phyloP scores from a whole-genome alignment of 2,113 vertebrate species.

The Triplophysa tibetana region DNA sequence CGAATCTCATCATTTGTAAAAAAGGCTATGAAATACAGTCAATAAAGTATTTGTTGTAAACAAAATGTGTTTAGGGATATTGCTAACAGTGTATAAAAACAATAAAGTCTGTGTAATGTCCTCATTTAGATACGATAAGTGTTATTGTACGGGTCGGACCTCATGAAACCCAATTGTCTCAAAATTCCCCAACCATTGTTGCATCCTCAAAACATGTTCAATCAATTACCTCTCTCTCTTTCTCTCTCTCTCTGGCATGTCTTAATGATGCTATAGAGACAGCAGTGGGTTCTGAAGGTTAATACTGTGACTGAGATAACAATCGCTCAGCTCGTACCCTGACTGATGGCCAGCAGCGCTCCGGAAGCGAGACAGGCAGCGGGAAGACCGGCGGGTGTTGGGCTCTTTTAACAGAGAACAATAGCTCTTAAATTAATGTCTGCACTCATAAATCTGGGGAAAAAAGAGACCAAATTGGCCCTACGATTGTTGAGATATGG shows the following conservation, averaged over 20 bases:
- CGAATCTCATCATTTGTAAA: too few relatives aligned
- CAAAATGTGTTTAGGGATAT: too few relatives aligned
- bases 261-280: slow-evolving; percentile 64
- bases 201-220: slow-evolving; percentile 69
- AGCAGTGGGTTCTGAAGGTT: slow-evolving; percentile 70
- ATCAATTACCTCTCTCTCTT: slow-evolving; percentile 60
- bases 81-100: too few relatives aligned
- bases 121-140: background rate
- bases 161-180: slow-evolving; percentile 75
- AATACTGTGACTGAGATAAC: slow-evolving; percentile 75
- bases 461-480: slow-evolving; percentile 63
- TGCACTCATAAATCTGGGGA: slow-evolving; percentile 76
- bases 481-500: slow-evolving; percentile 71
- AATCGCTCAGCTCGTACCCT: slow-evolving; percentile 68
- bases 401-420: slow-evolving; percentile 73
- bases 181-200: slow-evolving; percentile 61
- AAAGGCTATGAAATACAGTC: too few relatives aligned
- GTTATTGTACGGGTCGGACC: slow-evolving; percentile 75
- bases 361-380: slow-evolving; percentile 31
- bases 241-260: slow-evolving; percentile 37
- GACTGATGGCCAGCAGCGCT: slow-evolving; percentile 68
- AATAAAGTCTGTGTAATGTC: too few relatives aligned
- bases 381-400: slow-evolving; percentile 48
- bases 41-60: too few relatives aligned
- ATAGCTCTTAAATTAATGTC: slow-evolving; percentile 80